Percentiles rank a stretch among this genome's conserved stretches.
These are phyloP conservation scores for Rana temporaria DNA, from an alignment of 2,113 vertebrate genomes.

Conservation along the genomic window DNA sequence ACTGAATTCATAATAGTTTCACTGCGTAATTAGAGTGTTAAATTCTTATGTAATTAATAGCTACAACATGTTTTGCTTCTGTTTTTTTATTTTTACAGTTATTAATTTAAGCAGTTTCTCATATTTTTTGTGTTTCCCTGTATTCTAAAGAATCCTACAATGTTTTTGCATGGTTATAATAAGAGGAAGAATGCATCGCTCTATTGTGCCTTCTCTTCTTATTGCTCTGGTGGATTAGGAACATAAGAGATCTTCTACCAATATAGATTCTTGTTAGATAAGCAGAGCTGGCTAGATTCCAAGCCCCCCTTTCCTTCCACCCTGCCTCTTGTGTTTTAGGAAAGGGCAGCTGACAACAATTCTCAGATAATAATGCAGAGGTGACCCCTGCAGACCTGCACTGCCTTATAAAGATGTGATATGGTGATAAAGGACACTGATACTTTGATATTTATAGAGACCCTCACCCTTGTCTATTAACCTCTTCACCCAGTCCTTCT, in stretches of 20 bases:
- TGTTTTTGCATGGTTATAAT: too few relatives aligned
- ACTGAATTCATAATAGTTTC: too few relatives aligned
- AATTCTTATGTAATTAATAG: too few relatives aligned
- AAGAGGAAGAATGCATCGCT: too few relatives aligned
- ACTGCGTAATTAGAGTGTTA: too few relatives aligned
- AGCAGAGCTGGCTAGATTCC: constrained; percentile 22
- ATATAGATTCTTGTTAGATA: constrained; percentile 12
- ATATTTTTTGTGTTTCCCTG: too few relatives aligned
- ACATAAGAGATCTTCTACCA: neutral
- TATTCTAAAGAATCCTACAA: too few relatives aligned
- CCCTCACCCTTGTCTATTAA: constrained; percentile 38
- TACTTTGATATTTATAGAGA: constrained; percentile 57
- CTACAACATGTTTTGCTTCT: too few relatives aligned
- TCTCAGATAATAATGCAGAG: constrained; percentile 35
- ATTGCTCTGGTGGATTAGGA: neutral
- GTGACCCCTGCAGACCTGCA: constrained; percentile 46
- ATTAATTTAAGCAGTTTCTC: too few relatives aligned
- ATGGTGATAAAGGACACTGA: constrained; percentile 49
- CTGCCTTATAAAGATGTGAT: constrained; percentile 54
- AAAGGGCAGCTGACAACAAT: constrained; percentile 51
- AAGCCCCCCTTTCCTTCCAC: neutral
- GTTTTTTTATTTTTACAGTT: too few relatives aligned
- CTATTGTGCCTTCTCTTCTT: neutral
- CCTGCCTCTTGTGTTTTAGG: neutral
- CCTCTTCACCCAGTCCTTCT: constrained; percentile 35